These are phyloP conservation scores for Diogma glabrata DNA, from an alignment of 2,888 invertebrate genomes.

Conservation along the genomic window DNA sequence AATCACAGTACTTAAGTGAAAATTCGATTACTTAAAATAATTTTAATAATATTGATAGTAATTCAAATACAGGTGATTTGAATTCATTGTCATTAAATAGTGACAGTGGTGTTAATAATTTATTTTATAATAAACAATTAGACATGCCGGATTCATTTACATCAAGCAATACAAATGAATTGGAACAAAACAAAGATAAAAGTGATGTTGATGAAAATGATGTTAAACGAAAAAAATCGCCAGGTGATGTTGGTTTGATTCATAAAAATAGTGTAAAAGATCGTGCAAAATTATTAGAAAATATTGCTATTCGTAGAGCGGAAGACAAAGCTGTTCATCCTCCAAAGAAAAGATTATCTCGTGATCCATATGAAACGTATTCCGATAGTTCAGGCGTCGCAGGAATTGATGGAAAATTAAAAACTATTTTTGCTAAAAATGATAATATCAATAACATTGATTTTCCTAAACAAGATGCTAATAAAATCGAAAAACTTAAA, in stretches of 20 bases:
- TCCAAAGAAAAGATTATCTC: too few species aligned
- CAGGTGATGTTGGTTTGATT: constrained; percentile 38
- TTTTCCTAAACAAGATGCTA: too few species aligned
- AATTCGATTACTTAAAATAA: too few species aligned
- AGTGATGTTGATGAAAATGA: constrained; percentile 17
- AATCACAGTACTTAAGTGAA: too few species aligned
- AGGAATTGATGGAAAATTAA: too few species aligned
- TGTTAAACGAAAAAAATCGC: constrained; percentile 19
- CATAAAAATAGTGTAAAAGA: constrained; percentile 59
- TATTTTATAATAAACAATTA: not conserved
- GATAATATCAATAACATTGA: too few species aligned
- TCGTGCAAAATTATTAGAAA: constrained; percentile 46
- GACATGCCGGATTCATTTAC: constrained; percentile 7
- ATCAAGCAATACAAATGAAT: too few species aligned
- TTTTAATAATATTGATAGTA: too few species aligned
- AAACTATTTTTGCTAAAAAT: too few species aligned
- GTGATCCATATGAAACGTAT: too few species aligned
- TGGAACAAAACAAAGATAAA: constrained; percentile 24
- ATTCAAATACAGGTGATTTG: constrained; percentile 17
- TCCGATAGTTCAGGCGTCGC: too few species aligned
- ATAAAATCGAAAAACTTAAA: too few species aligned
- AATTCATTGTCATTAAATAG: constrained; percentile 22
- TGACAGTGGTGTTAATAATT: constrained; percentile 21
- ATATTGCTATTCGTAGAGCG: not conserved
- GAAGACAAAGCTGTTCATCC: constrained; percentile 20